phyloP scores from a whole-genome alignment of 2,113 vertebrate genomes.

The Chiloscyllium plagiosum region DNA sequence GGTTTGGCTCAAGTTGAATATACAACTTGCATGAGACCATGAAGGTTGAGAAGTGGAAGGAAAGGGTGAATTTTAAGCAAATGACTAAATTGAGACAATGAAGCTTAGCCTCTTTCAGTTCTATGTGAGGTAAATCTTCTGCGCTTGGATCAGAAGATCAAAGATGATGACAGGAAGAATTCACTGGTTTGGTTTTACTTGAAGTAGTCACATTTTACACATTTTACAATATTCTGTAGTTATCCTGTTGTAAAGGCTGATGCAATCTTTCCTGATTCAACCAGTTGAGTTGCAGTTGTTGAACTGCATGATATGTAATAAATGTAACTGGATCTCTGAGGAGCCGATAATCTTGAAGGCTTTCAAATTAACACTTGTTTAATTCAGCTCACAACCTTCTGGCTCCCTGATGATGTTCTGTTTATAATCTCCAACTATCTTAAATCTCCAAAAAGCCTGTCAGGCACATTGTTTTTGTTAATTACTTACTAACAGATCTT shows the following conservation, averaged over 20 bases:
- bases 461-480: neutral
- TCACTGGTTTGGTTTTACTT: neutral
- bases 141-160: neutral
- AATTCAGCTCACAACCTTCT: neutral
- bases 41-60: neutral
- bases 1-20: neutral
- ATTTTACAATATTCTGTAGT: neutral
- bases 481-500: neutral
- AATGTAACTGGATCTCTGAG: neutral
- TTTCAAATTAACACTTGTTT: neutral
- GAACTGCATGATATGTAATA: neutral
- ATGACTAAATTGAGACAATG: neutral
- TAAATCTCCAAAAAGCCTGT: neutral
- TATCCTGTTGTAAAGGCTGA: neutral
- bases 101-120: neutral
- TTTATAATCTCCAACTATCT: neutral
- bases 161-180: neutral
- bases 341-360: neutral
- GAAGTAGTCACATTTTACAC: neutral
- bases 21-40: neutral
- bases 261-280: slow-evolving; percentile 18
- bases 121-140: neutral
- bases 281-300: neutral
- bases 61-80: neutral
- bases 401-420: neutral